These are phyloP conservation scores for Merops nubicus DNA, from an alignment of 2,113 vertebrate genomes.

Conservation along the genomic window DNA sequence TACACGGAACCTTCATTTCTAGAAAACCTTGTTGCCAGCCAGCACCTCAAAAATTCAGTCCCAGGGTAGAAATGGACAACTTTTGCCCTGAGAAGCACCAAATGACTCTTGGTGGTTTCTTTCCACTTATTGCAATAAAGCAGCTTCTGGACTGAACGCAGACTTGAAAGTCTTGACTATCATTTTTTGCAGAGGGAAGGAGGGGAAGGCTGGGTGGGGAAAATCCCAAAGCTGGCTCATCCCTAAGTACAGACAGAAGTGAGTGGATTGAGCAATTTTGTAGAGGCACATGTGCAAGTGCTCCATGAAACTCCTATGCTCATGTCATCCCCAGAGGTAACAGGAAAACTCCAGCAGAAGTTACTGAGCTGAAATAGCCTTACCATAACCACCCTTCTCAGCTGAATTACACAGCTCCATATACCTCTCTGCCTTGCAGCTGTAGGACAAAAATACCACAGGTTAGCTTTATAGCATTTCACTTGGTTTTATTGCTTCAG, in stretches of 20 bases:
- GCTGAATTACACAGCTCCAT: background rate
- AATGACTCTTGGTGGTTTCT: background rate
- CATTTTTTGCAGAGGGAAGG: rapidly evolving
- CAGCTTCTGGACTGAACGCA: background rate
- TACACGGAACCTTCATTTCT: background rate
- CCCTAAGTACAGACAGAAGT: background rate
- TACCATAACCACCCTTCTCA: background rate
- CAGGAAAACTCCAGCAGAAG: background rate
- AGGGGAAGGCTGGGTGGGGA: too few species aligned
- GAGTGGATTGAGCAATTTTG: background rate
- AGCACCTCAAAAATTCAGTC: background rate
- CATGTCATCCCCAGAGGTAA: background rate
- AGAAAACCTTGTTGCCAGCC: background rate
- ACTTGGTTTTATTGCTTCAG: background rate
- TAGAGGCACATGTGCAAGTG: background rate
- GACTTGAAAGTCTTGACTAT: background rate
- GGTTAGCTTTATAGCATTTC: background rate
- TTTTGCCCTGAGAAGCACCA: background rate
- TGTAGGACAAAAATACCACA: rapidly evolving
- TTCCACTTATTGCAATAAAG: background rate
- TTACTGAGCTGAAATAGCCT: background rate
- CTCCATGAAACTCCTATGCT: background rate
- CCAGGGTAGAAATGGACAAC: background rate
- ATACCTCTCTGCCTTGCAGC: background rate
- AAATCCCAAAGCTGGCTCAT: background rate